A percentile compares a stretch with the other conserved stretches of the same genome.
Conservation (phyloP, 2,888 invertebrate genomes). For the Eristalinus sepulchralis region DNA sequence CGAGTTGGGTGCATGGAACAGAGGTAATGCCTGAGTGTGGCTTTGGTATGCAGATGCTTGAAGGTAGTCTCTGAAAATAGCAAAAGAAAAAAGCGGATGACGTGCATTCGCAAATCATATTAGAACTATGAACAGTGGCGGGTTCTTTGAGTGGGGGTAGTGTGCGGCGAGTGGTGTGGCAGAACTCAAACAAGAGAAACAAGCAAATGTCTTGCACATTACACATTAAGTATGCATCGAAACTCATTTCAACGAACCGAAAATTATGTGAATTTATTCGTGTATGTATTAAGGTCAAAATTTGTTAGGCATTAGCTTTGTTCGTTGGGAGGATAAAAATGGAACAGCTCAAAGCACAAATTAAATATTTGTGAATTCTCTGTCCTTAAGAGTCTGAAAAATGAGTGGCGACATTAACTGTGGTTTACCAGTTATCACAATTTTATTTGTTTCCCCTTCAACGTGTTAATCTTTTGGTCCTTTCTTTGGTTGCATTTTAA, state of each 20-base stretch:
- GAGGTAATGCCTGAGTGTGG: constrained; percentile 28
- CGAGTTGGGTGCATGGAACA: constrained; percentile 21
- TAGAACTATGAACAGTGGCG: constrained; percentile 3
- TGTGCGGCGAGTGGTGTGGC: not conserved
- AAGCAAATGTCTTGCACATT: not conserved
- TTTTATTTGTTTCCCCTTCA: no score
- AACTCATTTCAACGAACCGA: not conserved
- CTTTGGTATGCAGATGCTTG: constrained; percentile 21
- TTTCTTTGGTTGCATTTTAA: no score
- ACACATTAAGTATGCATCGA: not conserved
- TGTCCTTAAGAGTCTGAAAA: no score
- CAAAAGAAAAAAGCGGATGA: constrained; percentile 20
- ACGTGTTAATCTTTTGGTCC: no score
- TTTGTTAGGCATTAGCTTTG: not conserved
- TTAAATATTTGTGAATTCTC: not conserved
- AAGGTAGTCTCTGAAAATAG: constrained; percentile 13
- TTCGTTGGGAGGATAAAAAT: not conserved
- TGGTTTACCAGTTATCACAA: no score
- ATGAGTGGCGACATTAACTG: no score
- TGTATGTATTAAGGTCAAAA: not conserved
- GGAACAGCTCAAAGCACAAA: not conserved
- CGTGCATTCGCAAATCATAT: constrained; percentile 22
- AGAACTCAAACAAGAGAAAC: not conserved
- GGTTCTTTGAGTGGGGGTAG: not conserved
- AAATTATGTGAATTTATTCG: no score